Conservation (phyloP, 2,113 vertebrate species). For the Bettongia penicillata region DNA sequence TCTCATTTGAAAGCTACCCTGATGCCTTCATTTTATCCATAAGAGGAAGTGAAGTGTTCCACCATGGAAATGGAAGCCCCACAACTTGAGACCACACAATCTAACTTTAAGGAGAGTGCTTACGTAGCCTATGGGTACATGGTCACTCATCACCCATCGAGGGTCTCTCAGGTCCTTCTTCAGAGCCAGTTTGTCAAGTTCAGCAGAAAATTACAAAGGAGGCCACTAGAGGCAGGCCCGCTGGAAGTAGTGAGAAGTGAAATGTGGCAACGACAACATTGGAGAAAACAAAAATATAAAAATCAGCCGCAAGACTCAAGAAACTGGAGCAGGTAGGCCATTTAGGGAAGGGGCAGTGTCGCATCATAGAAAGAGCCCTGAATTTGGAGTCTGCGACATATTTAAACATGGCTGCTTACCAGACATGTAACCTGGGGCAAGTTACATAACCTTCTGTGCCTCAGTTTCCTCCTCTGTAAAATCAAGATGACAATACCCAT, state of each 20-base stretch:
- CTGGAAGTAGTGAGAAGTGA: not conserved
- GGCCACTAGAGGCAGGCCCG: not conserved
- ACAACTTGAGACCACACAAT: not conserved
- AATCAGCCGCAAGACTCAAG: not conserved
- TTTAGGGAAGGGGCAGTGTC: not conserved
- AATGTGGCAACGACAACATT: constrained; percentile 14
- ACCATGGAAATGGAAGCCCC: not conserved
- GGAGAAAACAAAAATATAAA: not conserved
- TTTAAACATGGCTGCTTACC: not conserved
- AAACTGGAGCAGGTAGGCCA: constrained; percentile 3
- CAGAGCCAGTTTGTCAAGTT: not conserved
- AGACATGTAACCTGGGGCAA: not conserved
- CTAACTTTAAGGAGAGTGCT: not conserved
- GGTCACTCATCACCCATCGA: not conserved
- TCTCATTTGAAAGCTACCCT: not conserved
- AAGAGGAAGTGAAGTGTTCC: not conserved
- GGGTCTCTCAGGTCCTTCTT: not conserved
- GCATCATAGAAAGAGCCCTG: not conserved
- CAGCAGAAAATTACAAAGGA: not conserved
- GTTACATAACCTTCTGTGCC: not conserved
- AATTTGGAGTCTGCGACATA: not conserved
- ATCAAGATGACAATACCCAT: not conserved
- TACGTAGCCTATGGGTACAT: not conserved
- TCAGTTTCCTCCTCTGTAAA: not conserved
- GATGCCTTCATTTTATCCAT: not conserved